Evolutionary conservation across 2,797 vertebrate genomes (phyloP), one percentile per base, ranked within the genome.

Genomic region (Ciconia nigra): DNA sequence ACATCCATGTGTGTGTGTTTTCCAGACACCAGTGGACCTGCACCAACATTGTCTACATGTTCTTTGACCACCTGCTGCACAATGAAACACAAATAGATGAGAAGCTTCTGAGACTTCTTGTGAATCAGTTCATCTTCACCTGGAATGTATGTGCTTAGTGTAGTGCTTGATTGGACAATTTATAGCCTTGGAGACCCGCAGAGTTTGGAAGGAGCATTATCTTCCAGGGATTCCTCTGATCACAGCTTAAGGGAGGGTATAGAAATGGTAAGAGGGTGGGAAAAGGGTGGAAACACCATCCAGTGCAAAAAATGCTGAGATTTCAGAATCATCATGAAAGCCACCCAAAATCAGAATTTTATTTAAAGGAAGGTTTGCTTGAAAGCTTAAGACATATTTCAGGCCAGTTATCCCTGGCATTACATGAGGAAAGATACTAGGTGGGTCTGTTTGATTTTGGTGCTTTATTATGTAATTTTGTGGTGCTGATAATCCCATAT

Each of bases 21-120:
- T 59, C 65, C 55, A 97, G 95, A 47, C 57, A 89, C 35, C 55
- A 91, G 15, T 97, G 96, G 95, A 83, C 86, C 81, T 94, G 88
- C 74, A 96, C 82, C 55, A 88, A 83, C 42, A 90, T 96, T 20
- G 69, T 95, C 73, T 97, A 96, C 66, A 78, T 96, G 54, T 94
- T 97, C 70, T 87, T 97, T 80, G 96, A 96, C 63, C 96, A 96
- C 47, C 88, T 96, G 52, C 90, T 97, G 44, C 65, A 96, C 26
- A 72, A 89, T 25, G 96, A 97, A 42, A 78, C 89, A n/a, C 26
- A 88, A 41, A 88, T 95, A 69, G 88, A 97, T 13, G 77, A 85
- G 63, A 96, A 94, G 71, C 79, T 97, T 47, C 76, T 96, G 33
- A 95, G 33, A 42, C 66, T 96, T 72, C 69, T 97, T 76, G 85